Conservation (phyloP, 2,888 invertebrate species). For the Sinotaia quadrata region DNA sequence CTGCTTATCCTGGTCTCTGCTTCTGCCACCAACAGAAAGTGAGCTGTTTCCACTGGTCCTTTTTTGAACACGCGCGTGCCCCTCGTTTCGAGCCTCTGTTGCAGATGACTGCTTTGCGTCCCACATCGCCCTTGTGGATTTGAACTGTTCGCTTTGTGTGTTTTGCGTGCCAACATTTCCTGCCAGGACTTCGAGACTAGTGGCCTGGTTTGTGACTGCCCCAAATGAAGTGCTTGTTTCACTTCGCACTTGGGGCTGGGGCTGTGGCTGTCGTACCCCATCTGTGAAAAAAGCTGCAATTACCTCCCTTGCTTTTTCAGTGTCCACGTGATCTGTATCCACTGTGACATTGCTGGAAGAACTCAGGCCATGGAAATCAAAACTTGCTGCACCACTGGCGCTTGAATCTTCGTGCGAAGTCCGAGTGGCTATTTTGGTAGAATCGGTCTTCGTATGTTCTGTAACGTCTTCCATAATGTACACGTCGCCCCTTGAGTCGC, state of each 20-base stretch:
- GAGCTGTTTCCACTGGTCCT: background rate
- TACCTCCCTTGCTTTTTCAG: conserved; percentile 35
- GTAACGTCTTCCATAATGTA: conserved; percentile 36
- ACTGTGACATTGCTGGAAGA: conserved; percentile 2
- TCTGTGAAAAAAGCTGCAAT: conserved; percentile 33
- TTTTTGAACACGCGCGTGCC: background rate
- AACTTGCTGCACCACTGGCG: background rate
- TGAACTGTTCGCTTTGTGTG: no score
- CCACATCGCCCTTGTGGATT: no score
- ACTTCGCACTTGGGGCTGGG: background rate
- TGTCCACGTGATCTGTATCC: conserved; percentile 27
- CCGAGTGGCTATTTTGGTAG: background rate
- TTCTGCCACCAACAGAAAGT: background rate
- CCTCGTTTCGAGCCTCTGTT: background rate
- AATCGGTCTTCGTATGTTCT: background rate
- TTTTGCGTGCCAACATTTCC: background rate
- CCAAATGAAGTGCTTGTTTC: background rate
- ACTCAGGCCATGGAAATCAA: conserved; percentile 10
- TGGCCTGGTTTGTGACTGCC: background rate
- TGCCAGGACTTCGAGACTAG: background rate
- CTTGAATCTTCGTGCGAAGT: background rate
- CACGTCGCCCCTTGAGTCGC: conserved; percentile 30
- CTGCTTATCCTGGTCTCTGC: no score
- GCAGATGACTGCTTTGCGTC: background rate
- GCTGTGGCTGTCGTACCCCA: background rate